Base-by-base conservation (phyloP, 2,797 vertebrate genomes). In the Protosalanx chinensis region DNA sequence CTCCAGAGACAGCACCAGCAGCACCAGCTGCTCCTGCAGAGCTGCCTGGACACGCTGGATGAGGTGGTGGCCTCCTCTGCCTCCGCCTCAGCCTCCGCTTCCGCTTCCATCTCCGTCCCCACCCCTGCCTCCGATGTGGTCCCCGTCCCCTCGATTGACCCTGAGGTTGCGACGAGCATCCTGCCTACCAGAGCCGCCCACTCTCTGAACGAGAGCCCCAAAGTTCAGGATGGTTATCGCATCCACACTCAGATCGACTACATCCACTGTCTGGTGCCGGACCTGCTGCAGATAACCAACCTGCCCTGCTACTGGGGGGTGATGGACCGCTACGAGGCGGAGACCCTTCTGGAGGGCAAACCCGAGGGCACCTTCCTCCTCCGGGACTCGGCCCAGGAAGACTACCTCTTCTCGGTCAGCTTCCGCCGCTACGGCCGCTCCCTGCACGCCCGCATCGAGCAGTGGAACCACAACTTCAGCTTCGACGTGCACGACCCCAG, bases 401-500 rank as follows among this genome's bases (percentile, higher is more conserved):
- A 95, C 82, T 95, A 95, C 83, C 92, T 95, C 64, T 95, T 95
- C 84, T 95, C 94, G 0, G 94, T 95, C 23, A 95, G 94, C 85
- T 95, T 95, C 88, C 93, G 94, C 1, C 92, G 94, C 70, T 94
- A 93, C 0, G 92, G 94, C 37, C 93, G 94, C 74, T 95, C 94
- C 0, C 89, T 94, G 0, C 94, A 95, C 0, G 93, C 94, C 0
- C 93, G 94, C 56, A 93, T 95, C 0, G 94, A 95, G 81, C 94
- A 95, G 85, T 94, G 93, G 93, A 95, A 95, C 80, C 93, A 94
- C 88, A 93, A 94, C 49, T 95, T 95, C 72, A 95, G 94, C 88
- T 95, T 95, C 0, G 94, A 95, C 1, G 94, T 94, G 20, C 94
- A 95, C 6, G 93, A 95, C 84, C 94, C 94, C 61, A 93, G 94